Evolutionary conservation across 2,113 vertebrate species (phyloP).

Genomic region (Panthera leo): DNA sequence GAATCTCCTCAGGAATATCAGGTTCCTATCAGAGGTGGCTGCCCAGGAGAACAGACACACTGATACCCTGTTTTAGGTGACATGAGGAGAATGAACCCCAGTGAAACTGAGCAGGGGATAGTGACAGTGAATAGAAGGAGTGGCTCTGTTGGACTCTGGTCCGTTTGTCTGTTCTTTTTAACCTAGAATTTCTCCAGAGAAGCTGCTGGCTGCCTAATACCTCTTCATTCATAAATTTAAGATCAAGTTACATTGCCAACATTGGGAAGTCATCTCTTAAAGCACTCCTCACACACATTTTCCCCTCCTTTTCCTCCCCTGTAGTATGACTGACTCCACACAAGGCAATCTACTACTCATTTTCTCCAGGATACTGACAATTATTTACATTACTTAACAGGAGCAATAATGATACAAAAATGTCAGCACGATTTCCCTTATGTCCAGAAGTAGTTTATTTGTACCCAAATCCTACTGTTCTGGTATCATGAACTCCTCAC

Average conservation of each 20-base stretch:
- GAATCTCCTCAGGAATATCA: background rate
- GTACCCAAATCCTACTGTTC: background rate
- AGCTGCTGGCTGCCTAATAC: background rate
- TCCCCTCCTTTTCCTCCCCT: background rate
- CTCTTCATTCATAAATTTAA: constrained; percentile 2
- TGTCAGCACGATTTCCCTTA: background rate
- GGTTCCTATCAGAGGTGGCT: background rate
- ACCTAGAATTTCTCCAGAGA: background rate
- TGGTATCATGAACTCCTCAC: background rate
- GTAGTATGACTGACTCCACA: background rate
- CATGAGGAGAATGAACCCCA: background rate
- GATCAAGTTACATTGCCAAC: background rate
- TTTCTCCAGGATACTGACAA: background rate
- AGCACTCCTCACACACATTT: background rate
- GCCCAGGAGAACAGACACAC: background rate
- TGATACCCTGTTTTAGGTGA: background rate
- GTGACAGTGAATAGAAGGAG: background rate
- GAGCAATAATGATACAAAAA: background rate
- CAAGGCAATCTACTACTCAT: background rate
- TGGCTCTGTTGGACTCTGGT: background rate
- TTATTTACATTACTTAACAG: background rate
- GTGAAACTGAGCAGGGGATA: background rate
- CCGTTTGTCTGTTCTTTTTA: background rate
- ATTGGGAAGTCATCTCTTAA: background rate
- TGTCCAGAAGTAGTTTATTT: background rate